These are phyloP conservation scores for Ailuropoda melanoleuca DNA, from an alignment of 2,113 vertebrate genomes.

Conservation along the genomic window DNA sequence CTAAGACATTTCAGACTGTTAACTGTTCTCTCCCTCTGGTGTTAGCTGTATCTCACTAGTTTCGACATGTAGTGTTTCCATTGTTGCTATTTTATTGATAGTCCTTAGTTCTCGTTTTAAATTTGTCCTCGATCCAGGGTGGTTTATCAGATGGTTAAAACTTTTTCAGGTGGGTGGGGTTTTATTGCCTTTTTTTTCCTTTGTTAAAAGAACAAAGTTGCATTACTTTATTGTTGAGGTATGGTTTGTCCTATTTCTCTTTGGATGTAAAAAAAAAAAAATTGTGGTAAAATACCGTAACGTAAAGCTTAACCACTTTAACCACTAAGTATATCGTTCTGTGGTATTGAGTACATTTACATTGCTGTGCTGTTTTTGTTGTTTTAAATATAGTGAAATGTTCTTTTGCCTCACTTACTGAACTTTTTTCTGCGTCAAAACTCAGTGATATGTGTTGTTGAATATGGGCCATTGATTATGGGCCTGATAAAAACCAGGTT, in stretches of 20 bases:
- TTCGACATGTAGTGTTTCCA: neutral
- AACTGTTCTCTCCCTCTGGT: neutral
- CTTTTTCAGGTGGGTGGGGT: neutral
- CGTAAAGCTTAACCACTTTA: neutral
- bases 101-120: neutral
- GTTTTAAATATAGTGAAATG: neutral
- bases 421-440: neutral
- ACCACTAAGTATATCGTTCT: neutral
- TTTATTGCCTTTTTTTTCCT: neutral
- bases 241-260: neutral
- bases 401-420: neutral
- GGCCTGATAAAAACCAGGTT: neutral
- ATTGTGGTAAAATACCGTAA: neutral
- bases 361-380: neutral
- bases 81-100: neutral
- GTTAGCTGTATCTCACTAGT: neutral
- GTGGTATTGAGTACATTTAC: neutral
- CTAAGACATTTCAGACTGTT: neutral
- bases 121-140: neutral
- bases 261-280: neutral
- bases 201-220: neutral
- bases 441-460: neutral
- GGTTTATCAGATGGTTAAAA: neutral
- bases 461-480: neutral
- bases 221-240: neutral